Evolutionary conservation across 2,113 vertebrate species (phyloP), one percentile per base, ranked within the genome.

Genomic region (Leucosticte australis): DNA sequence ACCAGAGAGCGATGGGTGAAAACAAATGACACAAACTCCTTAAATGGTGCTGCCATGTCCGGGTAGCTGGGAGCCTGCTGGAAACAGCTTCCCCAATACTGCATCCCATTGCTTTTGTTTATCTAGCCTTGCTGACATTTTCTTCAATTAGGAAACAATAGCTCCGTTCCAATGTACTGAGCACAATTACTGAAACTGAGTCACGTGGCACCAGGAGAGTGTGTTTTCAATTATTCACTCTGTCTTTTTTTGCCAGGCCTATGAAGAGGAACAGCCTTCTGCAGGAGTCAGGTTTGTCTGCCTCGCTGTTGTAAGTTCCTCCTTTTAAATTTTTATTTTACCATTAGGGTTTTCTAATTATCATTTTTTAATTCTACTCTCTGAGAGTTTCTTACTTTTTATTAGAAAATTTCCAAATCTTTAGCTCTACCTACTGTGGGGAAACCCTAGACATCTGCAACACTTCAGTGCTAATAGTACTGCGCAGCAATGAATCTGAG

Each of bases 221-320:
- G 95, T 97, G 98, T 97, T 98, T 98, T 94, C 97, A 98, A 96
- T 98, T 98, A 97, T 83, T 96, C 82, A 92, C 94, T 96, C 94
- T 94, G 92, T 81, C 95, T 87, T 78, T 94, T 87, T 78, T 60
- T 92, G 95, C 97, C 95, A 95, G 97, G 96, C 94, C 97, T 87
- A 71, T 89, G 90, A 98, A 97, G 94, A 97, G 83, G 92, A 96
- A 87, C 73, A 92, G 83, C 94, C 90, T 96, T 95, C 95, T 91
- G 71, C 94, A 93, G 94, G 93, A 97, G 95, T 83, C 94, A 90
- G 81, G 62, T 81, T 95, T 97, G 94, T 92, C 95, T 96, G 94
- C 94, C 78, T 91, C 24, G 68, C 83, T 77, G 76, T 84, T 79
- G 75, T 97, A 97, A 97, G 95, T 97, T 75, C 89, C 84, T 91